phyloP scores from a whole-genome alignment of 2,797 vertebrate species.

The Tolypeutes matacus region DNA sequence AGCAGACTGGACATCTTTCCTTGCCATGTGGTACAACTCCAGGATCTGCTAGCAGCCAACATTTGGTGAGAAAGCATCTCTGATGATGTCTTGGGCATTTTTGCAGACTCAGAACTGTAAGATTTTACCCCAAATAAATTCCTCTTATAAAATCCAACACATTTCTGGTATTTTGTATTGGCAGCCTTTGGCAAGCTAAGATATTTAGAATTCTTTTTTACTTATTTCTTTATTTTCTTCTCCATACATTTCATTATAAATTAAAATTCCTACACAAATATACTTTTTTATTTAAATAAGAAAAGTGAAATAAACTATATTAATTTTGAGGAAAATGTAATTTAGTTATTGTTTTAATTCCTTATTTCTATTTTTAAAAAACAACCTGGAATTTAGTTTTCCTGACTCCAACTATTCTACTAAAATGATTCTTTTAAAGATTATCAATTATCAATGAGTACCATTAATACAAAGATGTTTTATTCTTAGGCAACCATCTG shows the following conservation, averaged over 20 bases:
- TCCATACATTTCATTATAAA: background rate
- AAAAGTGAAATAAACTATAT: background rate
- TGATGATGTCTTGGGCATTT: too few relatives aligned
- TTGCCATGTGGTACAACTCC: too few relatives aligned
- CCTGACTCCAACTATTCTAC: background rate
- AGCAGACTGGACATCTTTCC: too few relatives aligned
- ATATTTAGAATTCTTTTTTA: too few relatives aligned
- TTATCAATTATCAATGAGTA: background rate
- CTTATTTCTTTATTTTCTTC: background rate
- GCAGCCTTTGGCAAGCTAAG: too few relatives aligned
- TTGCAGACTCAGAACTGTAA: too few relatives aligned
- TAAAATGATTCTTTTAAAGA: background rate
- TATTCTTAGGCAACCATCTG: background rate
- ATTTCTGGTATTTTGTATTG: too few relatives aligned
- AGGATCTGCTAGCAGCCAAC: too few relatives aligned
- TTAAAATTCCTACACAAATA: background rate
- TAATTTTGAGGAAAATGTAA: background rate
- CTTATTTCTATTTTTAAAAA: background rate
- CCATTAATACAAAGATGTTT: background rate
- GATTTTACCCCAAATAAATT: too few relatives aligned
- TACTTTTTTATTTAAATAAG: background rate
- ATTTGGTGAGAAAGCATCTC: too few relatives aligned
- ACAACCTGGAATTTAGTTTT: background rate
- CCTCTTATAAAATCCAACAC: too few relatives aligned
- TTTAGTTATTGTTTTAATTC: constrained; percentile 13